Evolutionary conservation across 2,888 invertebrate species (phyloP).

Genomic region (Palloptera scutellata): DNA sequence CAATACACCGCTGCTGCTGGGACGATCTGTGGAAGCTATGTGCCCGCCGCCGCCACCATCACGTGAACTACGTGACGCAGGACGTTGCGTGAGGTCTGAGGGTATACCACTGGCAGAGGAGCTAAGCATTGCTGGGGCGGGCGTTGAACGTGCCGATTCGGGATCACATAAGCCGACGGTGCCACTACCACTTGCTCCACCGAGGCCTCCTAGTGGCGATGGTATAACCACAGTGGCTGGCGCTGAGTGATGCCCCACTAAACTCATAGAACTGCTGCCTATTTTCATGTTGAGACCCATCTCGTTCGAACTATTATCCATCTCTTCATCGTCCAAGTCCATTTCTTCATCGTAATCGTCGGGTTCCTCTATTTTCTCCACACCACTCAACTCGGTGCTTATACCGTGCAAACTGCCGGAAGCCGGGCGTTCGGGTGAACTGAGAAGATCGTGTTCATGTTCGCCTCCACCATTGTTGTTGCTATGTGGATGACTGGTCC

Average conservation of each 20-base stretch:
- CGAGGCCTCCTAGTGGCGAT: conserved; percentile 36
- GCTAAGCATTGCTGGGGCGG: conserved; percentile 42
- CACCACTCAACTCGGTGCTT: conserved; percentile 30
- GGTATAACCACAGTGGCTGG: conserved; percentile 50
- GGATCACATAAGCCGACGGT: conserved; percentile 41
- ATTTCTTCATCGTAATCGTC: conserved; percentile 59
- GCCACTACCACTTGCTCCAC: conserved; percentile 36
- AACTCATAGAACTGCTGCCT: conserved; percentile 52
- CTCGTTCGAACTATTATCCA: conserved; percentile 68
- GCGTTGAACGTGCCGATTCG: conserved; percentile 59
- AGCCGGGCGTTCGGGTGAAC: conserved; percentile 39
- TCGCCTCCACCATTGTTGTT: conserved; percentile 36
- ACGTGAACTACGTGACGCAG: conserved; percentile 53
- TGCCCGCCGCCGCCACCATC: conserved; percentile 43
- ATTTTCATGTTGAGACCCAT: conserved; percentile 73
- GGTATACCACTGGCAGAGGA: conserved; percentile 33
- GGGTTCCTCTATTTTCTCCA: conserved; percentile 48
- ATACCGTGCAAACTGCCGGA: conserved; percentile 38
- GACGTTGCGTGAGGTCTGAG: conserved; percentile 52
- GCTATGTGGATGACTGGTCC: conserved; percentile 36
- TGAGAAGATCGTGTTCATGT: conserved; percentile 20
- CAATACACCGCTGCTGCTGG: conserved; percentile 47
- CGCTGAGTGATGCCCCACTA: conserved; percentile 47
- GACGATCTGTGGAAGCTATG: conserved; percentile 43
- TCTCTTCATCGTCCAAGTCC: conserved; percentile 65